Percentiles rank a stretch among this genome's conserved stretches.
These are phyloP conservation scores for Polyommatus iphigenia DNA, from an alignment of 2,888 invertebrate species.

Conservation along the genomic window DNA sequence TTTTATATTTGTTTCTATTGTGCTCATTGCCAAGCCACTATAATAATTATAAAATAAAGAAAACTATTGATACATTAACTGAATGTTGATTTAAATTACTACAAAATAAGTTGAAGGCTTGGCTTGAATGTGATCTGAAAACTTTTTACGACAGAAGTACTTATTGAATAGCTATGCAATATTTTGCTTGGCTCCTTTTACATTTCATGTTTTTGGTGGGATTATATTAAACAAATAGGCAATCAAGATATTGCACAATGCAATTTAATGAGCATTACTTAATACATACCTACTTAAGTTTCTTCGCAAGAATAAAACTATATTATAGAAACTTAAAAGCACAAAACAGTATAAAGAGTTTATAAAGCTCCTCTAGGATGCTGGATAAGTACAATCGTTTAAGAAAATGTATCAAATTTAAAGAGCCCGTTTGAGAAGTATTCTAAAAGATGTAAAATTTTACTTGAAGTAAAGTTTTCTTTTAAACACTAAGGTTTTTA, in stretches of 20 bases:
- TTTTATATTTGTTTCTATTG: no score
- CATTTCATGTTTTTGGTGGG: no score
- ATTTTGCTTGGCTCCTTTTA: no score
- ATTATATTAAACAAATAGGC: no score
- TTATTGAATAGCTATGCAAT: no score
- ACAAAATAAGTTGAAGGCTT: no score
- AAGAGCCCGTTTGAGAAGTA: not conserved
- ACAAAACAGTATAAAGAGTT: not conserved
- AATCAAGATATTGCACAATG: not conserved
- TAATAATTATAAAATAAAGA: no score
- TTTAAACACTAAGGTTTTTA: not conserved
- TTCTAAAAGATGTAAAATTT: not conserved
- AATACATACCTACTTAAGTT: not conserved
- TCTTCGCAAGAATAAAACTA: not conserved
- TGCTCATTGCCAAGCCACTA: no score
- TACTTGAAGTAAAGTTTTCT: not conserved
- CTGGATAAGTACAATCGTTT: constrained; percentile 12
- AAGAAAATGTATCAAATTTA: constrained; percentile 23
- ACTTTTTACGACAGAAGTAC: no score
- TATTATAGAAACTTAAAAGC: not conserved
- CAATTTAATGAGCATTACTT: not conserved
- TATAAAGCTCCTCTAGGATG: not conserved
- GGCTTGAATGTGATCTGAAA: no score
- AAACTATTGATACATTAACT: no score
- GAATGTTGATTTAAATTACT: no score